Evolutionary conservation across 2,888 invertebrate genomes (phyloP), one percentile per base, ranked within the genome.

Genomic region (Stenotaenia linearis): DNA sequence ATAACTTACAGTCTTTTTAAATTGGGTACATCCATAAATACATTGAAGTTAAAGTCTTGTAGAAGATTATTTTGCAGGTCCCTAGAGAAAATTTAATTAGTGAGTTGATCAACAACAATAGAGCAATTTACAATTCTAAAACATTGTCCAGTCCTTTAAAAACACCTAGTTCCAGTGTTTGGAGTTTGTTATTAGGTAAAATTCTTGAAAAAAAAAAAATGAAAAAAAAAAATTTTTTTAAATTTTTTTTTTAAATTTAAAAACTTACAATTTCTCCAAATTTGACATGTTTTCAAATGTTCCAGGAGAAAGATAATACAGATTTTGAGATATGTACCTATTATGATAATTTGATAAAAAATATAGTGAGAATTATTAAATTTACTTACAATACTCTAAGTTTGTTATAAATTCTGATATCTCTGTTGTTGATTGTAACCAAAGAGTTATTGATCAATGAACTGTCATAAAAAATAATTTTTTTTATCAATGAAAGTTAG

Each of bases 191-290:
- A 15, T n/a, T 12, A 45, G 45, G 15, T 15, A 45, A 45, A 12
- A n/a, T 5, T n/a, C 45, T 45, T 45, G 18, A 3, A n/a, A 45
- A 18, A 3, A 18, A 45, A 45, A 45, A 45, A 3, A 45, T 7
- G 4, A 9, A 9, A 12, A 9, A 37, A 9, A 37, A 9, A 37
- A 4, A 45, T 45, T 45, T 7, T 7, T 45, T n/a, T 10, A 18
- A n/a, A 15, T 5, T n/a, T n/a, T n/a, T n/a, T n/a, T n/a, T n/a
- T n/a, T n/a, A n/a, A n/a, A n/a, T n/a, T n/a, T n/a, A n/a, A 4
- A 3, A 9, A 88, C 89, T 89, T 85, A 90, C 90, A 90, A 85
- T 83, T 89, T 89, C 79, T 85, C 82, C 23, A 90, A 85, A 75
- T 86, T 84, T 12, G 82, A 82, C 69, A 88, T 83, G 82, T 86